phyloP scores from a whole-genome alignment of 2,888 invertebrate species.

The Anaspis maculata region DNA sequence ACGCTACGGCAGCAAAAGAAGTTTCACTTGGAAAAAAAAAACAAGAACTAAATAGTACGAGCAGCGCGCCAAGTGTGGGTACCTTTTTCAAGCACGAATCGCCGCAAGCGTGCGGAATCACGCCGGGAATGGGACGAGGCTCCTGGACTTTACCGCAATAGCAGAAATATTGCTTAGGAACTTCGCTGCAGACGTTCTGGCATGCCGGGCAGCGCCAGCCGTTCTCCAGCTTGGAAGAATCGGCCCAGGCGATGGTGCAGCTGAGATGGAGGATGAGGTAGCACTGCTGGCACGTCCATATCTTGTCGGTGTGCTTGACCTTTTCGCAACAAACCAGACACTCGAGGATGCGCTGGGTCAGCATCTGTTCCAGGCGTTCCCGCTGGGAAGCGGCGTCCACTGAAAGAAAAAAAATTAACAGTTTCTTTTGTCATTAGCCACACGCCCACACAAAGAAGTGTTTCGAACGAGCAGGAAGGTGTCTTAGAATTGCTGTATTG shows the following conservation, averaged over 20 bases:
- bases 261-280: constrained; percentile 87
- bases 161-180: constrained; percentile 79
- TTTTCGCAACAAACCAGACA: constrained; percentile 92
- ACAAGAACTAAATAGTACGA: no score
- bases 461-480: not conserved
- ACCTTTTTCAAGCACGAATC: constrained; percentile 68
- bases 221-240: constrained; percentile 62
- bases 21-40: no score
- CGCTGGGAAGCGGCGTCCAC: constrained; percentile 64
- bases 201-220: constrained; percentile 97
- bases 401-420: constrained; percentile 22
- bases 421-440: not conserved
- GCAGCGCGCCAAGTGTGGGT: no score
- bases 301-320: constrained; percentile 68
- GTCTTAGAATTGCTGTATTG: no score
- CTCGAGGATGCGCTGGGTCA: constrained; percentile 75
- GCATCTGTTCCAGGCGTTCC: constrained; percentile 74
- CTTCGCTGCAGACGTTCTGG: constrained; percentile 65
- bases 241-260: constrained; percentile 89
- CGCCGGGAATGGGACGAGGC: constrained; percentile 68
- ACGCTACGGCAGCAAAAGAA: no score
- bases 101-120: constrained; percentile 88
- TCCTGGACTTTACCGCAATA: constrained; percentile 78
- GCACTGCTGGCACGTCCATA: constrained; percentile 90
- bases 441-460: not conserved